Conservation (phyloP, 2,888 invertebrate genomes). For the Tillus elongatus region DNA sequence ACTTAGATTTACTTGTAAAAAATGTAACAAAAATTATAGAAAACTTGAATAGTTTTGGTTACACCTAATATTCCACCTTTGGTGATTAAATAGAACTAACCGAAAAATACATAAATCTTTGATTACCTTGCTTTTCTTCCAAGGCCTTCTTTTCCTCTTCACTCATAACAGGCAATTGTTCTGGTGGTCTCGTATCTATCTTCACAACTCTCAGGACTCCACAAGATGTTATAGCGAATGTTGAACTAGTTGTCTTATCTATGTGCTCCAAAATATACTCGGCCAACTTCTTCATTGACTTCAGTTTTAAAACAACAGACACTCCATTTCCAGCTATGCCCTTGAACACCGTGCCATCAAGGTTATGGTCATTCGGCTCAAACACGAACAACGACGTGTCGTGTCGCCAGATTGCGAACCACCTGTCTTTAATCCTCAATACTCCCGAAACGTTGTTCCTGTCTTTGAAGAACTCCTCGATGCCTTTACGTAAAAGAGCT, state of each 20-base stretch:
- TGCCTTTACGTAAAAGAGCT: conserved; percentile 16
- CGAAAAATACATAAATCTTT: too few relatives aligned
- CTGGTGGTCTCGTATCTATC: conserved; percentile 27
- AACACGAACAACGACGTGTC: conserved; percentile 28
- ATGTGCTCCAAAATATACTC: conserved; percentile 27
- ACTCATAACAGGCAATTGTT: too few relatives aligned
- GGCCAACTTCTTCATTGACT: conserved; percentile 24
- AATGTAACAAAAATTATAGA: too few relatives aligned
- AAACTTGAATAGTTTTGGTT: too few relatives aligned
- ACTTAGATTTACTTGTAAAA: too few relatives aligned
- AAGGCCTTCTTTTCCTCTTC: conserved; percentile 15
- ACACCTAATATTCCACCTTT: too few relatives aligned
- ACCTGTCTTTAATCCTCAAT: conserved; percentile 26
- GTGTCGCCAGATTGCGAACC: conserved; percentile 32
- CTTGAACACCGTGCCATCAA: conserved; percentile 28
- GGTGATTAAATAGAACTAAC: too few relatives aligned
- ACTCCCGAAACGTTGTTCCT: conserved; percentile 27
- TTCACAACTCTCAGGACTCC: conserved; percentile 26
- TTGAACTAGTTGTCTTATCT: too few relatives aligned
- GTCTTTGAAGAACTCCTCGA: conserved; percentile 29
- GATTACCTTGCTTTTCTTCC: conserved; percentile 9
- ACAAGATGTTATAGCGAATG: conserved; percentile 10
- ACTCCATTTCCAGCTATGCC: conserved; percentile 25
- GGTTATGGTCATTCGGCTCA: conserved; percentile 35
- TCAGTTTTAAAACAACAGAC: conserved; percentile 27